Conservation (phyloP, 1,140 invertebrate species). For the Triops longicaudatus region DNA sequence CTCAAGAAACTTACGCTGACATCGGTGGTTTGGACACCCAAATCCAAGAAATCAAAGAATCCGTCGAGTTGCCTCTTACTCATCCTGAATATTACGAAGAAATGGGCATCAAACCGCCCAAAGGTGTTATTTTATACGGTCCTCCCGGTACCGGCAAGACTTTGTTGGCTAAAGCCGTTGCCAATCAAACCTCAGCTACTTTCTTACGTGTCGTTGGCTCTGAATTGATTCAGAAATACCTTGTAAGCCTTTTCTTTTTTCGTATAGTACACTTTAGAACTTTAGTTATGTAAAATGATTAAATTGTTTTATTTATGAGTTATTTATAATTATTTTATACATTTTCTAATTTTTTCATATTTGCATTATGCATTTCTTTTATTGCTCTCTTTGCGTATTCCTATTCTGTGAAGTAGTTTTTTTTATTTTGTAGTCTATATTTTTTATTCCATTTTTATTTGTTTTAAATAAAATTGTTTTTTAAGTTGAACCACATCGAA, state of each 20-base stretch:
- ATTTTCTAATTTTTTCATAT: no score
- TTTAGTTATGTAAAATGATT: no score
- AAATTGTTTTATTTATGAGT: no score
- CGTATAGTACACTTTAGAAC: no score
- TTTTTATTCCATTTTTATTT: no score
- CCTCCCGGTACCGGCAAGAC: slow-evolving; percentile 97
- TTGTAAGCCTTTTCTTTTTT: slow-evolving; percentile 49
- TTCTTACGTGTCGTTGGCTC: slow-evolving; percentile 97
- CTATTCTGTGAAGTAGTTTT: no score
- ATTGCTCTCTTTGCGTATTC: not conserved
- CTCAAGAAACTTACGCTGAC: slow-evolving; percentile 99
- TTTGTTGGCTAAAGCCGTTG: slow-evolving; percentile 95
- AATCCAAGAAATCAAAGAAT: slow-evolving; percentile 99
- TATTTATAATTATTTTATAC: no score
- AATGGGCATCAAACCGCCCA: slow-evolving; percentile 99
- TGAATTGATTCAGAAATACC: slow-evolving; percentile 98
- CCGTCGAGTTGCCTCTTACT: slow-evolving; percentile 94
- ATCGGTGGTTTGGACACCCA: slow-evolving; percentile 99
- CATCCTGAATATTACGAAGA: slow-evolving; percentile 99
- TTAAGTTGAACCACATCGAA: no score
- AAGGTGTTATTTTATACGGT: slow-evolving; percentile 98
- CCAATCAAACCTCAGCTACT: slow-evolving; percentile 98
- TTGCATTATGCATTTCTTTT: no score
- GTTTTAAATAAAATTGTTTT: no score
- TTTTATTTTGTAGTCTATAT: no score